Conservation (phyloP, 1,140 invertebrate genomes). For the Mycetomoellerius zeteki region DNA sequence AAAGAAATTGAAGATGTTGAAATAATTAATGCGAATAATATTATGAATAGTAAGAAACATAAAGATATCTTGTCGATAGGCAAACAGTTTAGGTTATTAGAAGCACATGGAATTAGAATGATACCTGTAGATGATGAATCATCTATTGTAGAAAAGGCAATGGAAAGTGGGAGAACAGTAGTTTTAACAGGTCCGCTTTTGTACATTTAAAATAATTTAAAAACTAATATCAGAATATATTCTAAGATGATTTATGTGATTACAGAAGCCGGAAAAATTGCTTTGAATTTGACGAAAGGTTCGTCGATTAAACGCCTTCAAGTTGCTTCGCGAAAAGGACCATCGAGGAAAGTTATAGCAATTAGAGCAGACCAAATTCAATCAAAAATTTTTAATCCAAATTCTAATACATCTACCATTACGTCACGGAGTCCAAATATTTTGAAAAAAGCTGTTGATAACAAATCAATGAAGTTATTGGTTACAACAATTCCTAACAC, state of each 20-base stretch:
- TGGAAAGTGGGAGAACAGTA: constrained; percentile 93
- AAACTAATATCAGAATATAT: neutral
- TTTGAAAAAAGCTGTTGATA: constrained; percentile 85
- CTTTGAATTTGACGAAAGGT: constrained; percentile 89
- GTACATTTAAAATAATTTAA: constrained; percentile 14
- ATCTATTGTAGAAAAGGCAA: constrained; percentile 91
- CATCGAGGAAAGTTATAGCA: constrained; percentile 83
- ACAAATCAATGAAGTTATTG: constrained; percentile 83
- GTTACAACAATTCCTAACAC: constrained; percentile 79
- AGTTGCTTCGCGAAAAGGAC: constrained; percentile 77
- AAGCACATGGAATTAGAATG: constrained; percentile 94
- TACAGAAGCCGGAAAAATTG: constrained; percentile 92
- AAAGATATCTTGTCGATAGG: constrained; percentile 83
- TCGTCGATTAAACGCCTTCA: constrained; percentile 81
- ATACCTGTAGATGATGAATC: constrained; percentile 90
- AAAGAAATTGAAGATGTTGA: constrained; percentile 79
- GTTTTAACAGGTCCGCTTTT: constrained; percentile 90
- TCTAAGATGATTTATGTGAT: constrained; percentile 46
- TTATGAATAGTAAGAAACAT: constrained; percentile 79
- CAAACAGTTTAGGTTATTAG: constrained; percentile 89
- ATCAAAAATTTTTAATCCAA: constrained; percentile 78
- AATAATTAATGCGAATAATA: constrained; percentile 75
- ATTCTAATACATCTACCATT: constrained; percentile 66
- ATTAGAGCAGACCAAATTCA: constrained; percentile 83
- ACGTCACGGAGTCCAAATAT: constrained; percentile 82